A percentile compares a stretch with the other conserved stretches of the same genome.
phyloP scores from a whole-genome alignment of 2,888 invertebrate genomes.

The Theodoxus fluviatilis region DNA sequence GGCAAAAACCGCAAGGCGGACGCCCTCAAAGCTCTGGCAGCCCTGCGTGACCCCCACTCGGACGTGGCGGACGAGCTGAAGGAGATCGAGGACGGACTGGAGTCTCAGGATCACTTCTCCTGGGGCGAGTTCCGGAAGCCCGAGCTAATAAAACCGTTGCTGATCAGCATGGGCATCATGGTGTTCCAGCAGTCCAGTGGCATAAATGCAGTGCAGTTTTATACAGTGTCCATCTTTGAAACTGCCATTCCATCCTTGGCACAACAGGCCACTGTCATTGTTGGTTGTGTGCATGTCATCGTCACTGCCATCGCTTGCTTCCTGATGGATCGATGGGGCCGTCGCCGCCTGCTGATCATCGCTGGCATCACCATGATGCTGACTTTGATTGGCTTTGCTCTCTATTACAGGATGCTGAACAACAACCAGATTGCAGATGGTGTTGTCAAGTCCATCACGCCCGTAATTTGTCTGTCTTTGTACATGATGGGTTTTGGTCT shows the following conservation, averaged over 20 bases:
- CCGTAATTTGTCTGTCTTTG: slow-evolving; percentile 51
- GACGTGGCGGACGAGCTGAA: slow-evolving; percentile 70
- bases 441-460: slow-evolving; percentile 37
- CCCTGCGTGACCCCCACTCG: slow-evolving; percentile 80
- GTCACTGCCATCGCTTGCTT: slow-evolving; percentile 86
- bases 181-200: slow-evolving; percentile 94
- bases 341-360: slow-evolving; percentile 85
- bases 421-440: neutral
- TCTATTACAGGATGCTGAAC: slow-evolving; percentile 42
- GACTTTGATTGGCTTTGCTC: slow-evolving; percentile 50
- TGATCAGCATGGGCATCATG: slow-evolving; percentile 87
- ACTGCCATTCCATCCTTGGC: slow-evolving; percentile 80
- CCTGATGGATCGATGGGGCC: slow-evolving; percentile 87
- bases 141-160: slow-evolving; percentile 77
- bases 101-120: slow-evolving; percentile 67
- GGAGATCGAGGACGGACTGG: slow-evolving; percentile 58
- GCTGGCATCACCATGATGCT: slow-evolving; percentile 72
- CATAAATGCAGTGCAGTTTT: slow-evolving; percentile 94
- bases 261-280: slow-evolving; percentile 81
- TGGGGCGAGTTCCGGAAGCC: slow-evolving; percentile 73
- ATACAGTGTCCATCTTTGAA: slow-evolving; percentile 83
- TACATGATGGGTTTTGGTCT: slow-evolving; percentile 63
- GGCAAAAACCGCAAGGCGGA: slow-evolving; percentile 77
- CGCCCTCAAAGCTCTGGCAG: slow-evolving; percentile 79
- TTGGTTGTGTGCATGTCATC: slow-evolving; percentile 86